Evolutionary conservation across 2,888 invertebrate species (phyloP).

Genomic region (Callyntrura guangdongensis): DNA sequence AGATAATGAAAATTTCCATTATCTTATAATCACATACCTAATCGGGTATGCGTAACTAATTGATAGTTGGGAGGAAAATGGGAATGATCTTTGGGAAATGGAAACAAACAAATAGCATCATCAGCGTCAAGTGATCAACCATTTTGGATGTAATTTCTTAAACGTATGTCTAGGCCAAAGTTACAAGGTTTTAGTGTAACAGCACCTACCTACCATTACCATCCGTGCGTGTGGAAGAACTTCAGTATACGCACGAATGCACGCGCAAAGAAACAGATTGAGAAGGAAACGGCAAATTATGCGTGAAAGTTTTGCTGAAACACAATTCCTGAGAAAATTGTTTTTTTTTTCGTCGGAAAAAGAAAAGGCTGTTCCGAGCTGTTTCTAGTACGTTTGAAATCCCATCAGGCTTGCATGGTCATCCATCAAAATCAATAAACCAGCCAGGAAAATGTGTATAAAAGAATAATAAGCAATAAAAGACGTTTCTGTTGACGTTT

Average conservation of each 20-base stretch:
- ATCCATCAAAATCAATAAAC: constrained; percentile 41
- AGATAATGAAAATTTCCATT: constrained; percentile 5
- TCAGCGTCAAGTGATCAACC: neutral
- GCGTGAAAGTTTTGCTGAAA: constrained; percentile 7
- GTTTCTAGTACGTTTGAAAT: neutral
- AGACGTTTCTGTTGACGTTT: constrained; percentile 34
- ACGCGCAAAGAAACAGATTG: constrained; percentile 30
- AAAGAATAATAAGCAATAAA: constrained; percentile 27
- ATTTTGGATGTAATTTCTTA: neutral
- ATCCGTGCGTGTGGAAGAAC: neutral
- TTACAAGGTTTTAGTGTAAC: too few species aligned
- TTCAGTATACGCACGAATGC: constrained; percentile 40
- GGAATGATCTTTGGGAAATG: constrained; percentile 7
- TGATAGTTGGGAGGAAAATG: constrained; percentile 25
- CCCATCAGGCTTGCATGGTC: constrained; percentile 29
- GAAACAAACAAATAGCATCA: constrained; percentile 4
- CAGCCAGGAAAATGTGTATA: neutral
- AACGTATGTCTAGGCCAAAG: too few species aligned
- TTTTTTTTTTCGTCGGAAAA: constrained; percentile 3
- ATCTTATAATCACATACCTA: constrained; percentile 46
- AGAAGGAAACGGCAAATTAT: neutral
- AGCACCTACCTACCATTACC: too few species aligned
- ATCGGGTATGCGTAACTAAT: constrained; percentile 72
- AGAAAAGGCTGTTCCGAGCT: neutral
- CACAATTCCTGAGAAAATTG: constrained; percentile 39